phyloP scores from a whole-genome alignment of 2,113 vertebrate species.

The Egretta garzetta region DNA sequence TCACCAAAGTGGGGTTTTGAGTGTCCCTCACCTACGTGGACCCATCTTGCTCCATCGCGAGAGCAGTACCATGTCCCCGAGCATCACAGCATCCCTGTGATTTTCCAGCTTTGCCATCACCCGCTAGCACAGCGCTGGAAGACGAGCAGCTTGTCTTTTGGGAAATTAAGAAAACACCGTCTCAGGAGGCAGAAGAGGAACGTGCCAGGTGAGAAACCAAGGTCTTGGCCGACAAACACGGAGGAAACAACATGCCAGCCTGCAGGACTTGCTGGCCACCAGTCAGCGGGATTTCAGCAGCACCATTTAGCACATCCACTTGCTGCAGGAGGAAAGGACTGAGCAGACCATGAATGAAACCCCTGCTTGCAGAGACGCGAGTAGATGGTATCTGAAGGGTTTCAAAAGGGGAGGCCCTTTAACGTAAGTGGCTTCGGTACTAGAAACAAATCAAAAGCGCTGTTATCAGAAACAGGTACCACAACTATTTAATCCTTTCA shows the following conservation, averaged over 20 bases:
- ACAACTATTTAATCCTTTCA: background rate
- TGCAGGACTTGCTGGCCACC: no score
- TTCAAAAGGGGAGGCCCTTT: background rate
- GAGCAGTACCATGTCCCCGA: background rate
- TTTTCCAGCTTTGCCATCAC: background rate
- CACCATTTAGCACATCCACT: background rate
- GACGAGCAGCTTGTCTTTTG: background rate
- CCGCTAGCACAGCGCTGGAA: background rate
- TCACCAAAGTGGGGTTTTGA: background rate
- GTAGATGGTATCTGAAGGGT: background rate
- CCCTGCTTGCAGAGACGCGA: fast-evolving
- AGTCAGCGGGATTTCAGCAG: background rate
- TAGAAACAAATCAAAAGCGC: background rate
- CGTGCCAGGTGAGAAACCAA: background rate
- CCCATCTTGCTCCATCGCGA: background rate
- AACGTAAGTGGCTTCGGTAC: background rate
- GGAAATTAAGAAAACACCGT: background rate
- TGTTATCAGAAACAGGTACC: background rate
- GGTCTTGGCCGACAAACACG: background rate
- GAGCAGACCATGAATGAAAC: background rate
- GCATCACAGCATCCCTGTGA: background rate
- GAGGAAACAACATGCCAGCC: background rate
- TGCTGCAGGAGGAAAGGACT: background rate
- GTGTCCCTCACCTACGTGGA: background rate
- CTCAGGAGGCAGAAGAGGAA: background rate